These are phyloP conservation scores for Enteromius trimaculatus DNA, from an alignment of 2,797 vertebrate genomes.

Conservation along the genomic window DNA sequence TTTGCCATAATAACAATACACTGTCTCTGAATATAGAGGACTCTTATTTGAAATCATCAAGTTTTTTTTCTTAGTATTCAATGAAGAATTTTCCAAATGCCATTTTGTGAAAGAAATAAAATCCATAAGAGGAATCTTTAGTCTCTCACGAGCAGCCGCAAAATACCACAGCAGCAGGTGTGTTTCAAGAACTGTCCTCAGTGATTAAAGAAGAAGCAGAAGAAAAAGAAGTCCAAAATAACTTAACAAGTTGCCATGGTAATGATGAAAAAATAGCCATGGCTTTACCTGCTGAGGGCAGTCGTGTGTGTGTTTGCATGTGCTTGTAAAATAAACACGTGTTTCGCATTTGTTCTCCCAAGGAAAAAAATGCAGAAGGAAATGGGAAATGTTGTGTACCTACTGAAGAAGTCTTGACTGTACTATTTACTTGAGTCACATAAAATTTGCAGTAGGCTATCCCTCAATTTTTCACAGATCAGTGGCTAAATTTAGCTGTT, in stretches of 20 bases:
- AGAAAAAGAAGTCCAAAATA: not conserved
- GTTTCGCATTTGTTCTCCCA: not conserved
- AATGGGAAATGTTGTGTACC: not conserved
- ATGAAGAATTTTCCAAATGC: not conserved
- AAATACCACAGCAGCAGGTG: not conserved
- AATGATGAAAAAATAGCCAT: not conserved
- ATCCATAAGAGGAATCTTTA: not conserved
- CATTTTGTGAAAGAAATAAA: not conserved
- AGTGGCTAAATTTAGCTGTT: not conserved
- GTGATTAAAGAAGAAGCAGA: not conserved
- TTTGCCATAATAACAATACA: not conserved
- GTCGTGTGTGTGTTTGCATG: constrained; percentile 8
- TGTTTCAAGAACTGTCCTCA: not conserved
- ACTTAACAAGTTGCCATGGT: constrained; percentile 28
- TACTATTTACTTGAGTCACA: not conserved
- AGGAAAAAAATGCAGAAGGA: not conserved
- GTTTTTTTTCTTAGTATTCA: not conserved
- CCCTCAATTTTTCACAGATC: not conserved
- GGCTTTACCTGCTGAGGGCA: not conserved
- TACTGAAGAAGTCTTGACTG: not conserved
- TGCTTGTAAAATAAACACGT: constrained; percentile 2
- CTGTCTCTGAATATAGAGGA: not conserved
- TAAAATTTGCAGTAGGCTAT: not conserved
- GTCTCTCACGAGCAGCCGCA: not conserved
- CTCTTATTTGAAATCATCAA: not conserved